Evolutionary conservation across 2,888 invertebrate genomes (phyloP), one percentile per base, ranked within the genome.

Genomic region (Hirtodrosophila confusa): DNA sequence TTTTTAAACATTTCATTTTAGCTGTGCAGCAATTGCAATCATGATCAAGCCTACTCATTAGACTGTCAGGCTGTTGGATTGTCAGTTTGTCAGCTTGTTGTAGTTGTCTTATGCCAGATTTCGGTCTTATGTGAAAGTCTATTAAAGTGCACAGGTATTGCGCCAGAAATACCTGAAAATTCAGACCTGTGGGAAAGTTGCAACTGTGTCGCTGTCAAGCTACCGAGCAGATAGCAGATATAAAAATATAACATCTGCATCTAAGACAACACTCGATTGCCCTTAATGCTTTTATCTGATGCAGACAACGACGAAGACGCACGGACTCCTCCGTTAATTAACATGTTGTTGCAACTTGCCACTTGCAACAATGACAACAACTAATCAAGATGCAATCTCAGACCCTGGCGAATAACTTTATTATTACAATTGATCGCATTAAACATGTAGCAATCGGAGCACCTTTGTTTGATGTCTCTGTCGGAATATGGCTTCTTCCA

Each of bases 121-220:
- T 63, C 39, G 45, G 58, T 54, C 50, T 40, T 40, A 50, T 58
- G 48, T 45, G 58, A 17, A 17, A 17, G 17, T 17, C 17, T 17
- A 17, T 17, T 17, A 49, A 66, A 67, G 53, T 58, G 37, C 1
- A 3, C 12, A n/a, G 11, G 12, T 45, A 40, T 29, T 17, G 17
- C 17, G 17, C 17, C 17, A 17, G 35, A 37, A 29, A n/a, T 39
- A 39, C 11, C 17, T 17, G 17, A 17, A 41, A 55, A 31, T 24
- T 39, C 35, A 41, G 7, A 49, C 37, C 10, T 44, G 63, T 66
- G 69, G 43, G 63, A 63, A 69, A 58, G 63, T 58, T 63, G 54
- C 50, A 50, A 36, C 4, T 6, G 33, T 41, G 27, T 33, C 31
- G 31, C 23, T 17, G 29, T 31, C 39, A 51, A 27, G 12, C 11